Conservation (phyloP, 1,140 invertebrate species). For the Dreissena polymorpha region DNA sequence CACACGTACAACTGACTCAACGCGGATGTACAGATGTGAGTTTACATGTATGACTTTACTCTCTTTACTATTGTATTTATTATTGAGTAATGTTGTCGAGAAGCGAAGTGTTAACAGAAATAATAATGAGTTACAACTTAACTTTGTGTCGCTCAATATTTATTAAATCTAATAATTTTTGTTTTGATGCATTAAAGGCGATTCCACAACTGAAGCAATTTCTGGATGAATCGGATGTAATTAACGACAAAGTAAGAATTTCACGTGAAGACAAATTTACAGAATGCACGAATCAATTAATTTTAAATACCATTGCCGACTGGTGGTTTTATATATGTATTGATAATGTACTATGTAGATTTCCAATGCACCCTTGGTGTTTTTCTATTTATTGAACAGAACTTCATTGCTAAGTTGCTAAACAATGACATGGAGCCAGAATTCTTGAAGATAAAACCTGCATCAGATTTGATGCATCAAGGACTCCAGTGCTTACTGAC, state of each 20-base stretch:
- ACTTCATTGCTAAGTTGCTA: background rate
- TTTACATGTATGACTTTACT: background rate
- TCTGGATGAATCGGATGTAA: too few species aligned
- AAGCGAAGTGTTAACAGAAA: too few species aligned
- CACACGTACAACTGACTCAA: conserved; percentile 42
- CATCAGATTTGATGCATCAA: conserved; percentile 51
- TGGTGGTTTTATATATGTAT: background rate
- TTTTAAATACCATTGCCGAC: too few species aligned
- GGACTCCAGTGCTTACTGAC: conserved; percentile 59
- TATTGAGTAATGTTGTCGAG: too few species aligned
- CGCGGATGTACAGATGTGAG: conserved; percentile 49
- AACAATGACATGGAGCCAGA: conserved; percentile 12
- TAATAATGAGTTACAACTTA: too few species aligned
- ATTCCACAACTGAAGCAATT: too few species aligned
- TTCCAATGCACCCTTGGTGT: background rate
- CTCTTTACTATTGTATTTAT: background rate
- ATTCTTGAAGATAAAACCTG: background rate
- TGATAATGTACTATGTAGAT: background rate
- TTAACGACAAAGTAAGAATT: too few species aligned
- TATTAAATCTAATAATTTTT: too few species aligned
- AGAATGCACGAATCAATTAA: background rate
- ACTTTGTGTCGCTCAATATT: too few species aligned
- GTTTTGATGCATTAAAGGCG: too few species aligned
- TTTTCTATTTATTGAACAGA: background rate
- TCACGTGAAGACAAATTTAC: background rate